Conservation (phyloP, 1,140 invertebrate species). For the Mya arenaria region DNA sequence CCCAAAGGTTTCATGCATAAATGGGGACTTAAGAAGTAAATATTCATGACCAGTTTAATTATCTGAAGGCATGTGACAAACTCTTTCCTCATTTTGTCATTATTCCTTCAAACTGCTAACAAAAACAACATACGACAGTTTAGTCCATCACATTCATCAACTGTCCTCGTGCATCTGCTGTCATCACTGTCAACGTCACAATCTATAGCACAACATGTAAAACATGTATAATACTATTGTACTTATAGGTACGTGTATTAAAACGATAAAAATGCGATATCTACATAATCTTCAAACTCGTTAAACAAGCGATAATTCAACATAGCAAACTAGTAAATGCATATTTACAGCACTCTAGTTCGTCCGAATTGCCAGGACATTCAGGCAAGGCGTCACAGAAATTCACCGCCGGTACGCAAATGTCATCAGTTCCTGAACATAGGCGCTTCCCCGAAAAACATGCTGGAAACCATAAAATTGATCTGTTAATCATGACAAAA, state of each 20-base stretch:
- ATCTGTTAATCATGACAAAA: too few relatives aligned
- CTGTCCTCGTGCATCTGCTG: neutral
- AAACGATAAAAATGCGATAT: neutral
- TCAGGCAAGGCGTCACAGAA: constrained; percentile 34
- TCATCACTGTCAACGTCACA: neutral
- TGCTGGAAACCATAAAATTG: too few relatives aligned
- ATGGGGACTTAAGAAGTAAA: too few relatives aligned
- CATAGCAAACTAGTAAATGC: neutral
- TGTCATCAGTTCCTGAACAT: constrained; percentile 8
- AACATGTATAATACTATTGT: too few relatives aligned
- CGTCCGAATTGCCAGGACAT: constrained; percentile 12
- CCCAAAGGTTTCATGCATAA: too few relatives aligned
- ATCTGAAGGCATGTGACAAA: too few relatives aligned
- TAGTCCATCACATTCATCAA: neutral
- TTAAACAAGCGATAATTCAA: neutral
- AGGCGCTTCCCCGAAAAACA: constrained; percentile 22
- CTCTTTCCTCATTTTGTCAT: too few relatives aligned
- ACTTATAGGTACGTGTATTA: too few relatives aligned
- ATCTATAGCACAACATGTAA: neutral
- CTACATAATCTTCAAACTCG: neutral
- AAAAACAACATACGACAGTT: neutral
- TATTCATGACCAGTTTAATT: too few relatives aligned
- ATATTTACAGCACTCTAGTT: constrained; percentile 24
- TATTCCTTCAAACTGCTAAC: too few relatives aligned
- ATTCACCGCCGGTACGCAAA: neutral